Conservation (phyloP, 2,113 vertebrate species). For the Pterocles orientalis region DNA sequence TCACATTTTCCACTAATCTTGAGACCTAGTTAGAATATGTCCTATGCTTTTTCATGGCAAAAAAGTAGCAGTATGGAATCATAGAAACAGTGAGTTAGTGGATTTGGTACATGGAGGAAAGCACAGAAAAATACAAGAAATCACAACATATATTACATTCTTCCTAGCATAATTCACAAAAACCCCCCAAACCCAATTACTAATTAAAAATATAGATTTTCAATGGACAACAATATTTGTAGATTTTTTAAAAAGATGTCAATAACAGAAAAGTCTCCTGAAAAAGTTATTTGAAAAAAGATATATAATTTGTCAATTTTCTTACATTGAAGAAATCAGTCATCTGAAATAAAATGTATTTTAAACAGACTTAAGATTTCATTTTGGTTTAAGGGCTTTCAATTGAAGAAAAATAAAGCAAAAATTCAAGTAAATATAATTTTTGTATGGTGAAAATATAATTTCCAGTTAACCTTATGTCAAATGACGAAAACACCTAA, state of each 20-base stretch:
- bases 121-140: background rate
- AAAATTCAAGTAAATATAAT: background rate
- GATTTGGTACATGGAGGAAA: background rate
- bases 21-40: background rate
- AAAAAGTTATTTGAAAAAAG: background rate
- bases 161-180: background rate
- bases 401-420: background rate
- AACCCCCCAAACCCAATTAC: background rate
- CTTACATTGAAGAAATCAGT: background rate
- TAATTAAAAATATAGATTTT: background rate
- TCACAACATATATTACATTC: background rate
- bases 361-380: background rate
- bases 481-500: background rate
- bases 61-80: background rate
- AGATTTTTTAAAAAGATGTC: background rate
- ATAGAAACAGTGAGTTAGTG: background rate
- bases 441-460: background rate
- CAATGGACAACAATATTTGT: background rate
- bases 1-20: background rate
- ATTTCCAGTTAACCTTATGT: background rate
- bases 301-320: background rate
- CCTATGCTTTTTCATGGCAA: background rate
- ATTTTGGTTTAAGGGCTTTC: background rate
- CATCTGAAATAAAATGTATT: background rate
- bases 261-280: background rate